These are phyloP conservation scores for Hirtodrosophila trivittata DNA, from an alignment of 2,888 invertebrate genomes.

Conservation along the genomic window DNA sequence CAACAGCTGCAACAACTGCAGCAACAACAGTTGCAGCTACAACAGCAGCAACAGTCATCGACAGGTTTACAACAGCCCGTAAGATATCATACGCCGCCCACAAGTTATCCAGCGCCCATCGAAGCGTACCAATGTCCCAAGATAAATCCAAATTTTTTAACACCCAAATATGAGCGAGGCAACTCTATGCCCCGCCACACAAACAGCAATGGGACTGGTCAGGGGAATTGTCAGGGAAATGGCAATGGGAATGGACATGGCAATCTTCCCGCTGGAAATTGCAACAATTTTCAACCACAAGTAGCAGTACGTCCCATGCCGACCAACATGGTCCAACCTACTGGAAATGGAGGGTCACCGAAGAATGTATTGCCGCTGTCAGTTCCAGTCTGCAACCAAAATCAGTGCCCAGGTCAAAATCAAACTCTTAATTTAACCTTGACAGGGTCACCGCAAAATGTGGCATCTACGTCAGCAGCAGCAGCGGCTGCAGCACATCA, in stretches of 20 bases:
- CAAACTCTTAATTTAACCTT: constrained; percentile 52
- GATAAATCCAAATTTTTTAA: constrained; percentile 83
- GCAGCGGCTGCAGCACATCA: constrained; percentile 46
- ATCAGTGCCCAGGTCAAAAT: constrained; percentile 9
- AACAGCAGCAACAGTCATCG: constrained; percentile 57
- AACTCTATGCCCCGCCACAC: constrained; percentile 75
- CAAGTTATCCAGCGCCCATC: constrained; percentile 82
- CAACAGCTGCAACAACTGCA: constrained; percentile 16
- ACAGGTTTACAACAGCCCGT: constrained; percentile 64
- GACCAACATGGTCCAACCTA: constrained; percentile 30
- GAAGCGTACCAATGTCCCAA: constrained; percentile 84
- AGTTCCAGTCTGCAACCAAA: too few species aligned
- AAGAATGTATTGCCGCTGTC: too few species aligned
- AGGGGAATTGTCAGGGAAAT: neutral
- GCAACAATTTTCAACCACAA: neutral
- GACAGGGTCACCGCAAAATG: constrained; percentile 33
- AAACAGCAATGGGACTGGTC: constrained; percentile 35
- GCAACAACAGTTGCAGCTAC: constrained; percentile 34
- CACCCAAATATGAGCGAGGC: constrained; percentile 82
- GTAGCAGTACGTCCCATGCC: constrained; percentile 13
- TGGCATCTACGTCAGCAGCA: constrained; percentile 64
- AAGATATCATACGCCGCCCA: constrained; percentile 82
- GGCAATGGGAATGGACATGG: too few species aligned
- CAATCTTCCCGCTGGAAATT: constrained; percentile 4
- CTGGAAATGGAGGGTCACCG: neutral